phyloP scores from a whole-genome alignment of 2,113 vertebrate species.

The Callopanchax toddi region DNA sequence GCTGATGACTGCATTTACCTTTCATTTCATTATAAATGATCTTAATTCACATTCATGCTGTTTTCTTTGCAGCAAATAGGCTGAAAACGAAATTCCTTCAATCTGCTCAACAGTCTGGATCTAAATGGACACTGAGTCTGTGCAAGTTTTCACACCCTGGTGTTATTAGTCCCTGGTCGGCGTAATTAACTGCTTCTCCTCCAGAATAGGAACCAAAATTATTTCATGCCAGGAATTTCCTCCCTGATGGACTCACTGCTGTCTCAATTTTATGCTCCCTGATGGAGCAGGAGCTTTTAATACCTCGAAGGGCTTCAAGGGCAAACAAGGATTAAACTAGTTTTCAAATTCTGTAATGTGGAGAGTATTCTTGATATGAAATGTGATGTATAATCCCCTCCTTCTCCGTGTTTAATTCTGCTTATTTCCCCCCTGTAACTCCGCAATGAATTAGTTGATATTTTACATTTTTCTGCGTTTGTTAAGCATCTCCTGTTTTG shows the following conservation, averaged over 20 bases:
- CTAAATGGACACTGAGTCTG: background rate
- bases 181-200: slow-evolving; percentile 51
- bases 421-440: background rate
- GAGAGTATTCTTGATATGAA: slow-evolving; percentile 27
- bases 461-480: background rate
- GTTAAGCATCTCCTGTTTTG: too few relatives aligned
- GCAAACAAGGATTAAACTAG: slow-evolving; percentile 48
- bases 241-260: slow-evolving; percentile 27
- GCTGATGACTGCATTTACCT: too few relatives aligned
- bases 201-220: slow-evolving; percentile 31
- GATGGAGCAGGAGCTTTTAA: slow-evolving; percentile 44
- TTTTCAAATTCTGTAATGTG: slow-evolving; percentile 34
- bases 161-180: slow-evolving; percentile 22
- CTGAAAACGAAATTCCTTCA: slow-evolving; percentile 6
- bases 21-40: background rate
- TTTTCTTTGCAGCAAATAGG: background rate
- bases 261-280: slow-evolving; percentile 34
- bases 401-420: background rate
- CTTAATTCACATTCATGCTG: slow-evolving; percentile 1
- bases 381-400: slow-evolving; percentile 40
- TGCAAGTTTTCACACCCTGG: slow-evolving; percentile 13
- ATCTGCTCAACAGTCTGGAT: background rate
- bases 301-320: slow-evolving; percentile 62
- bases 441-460: background rate
- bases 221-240: slow-evolving; percentile 28